A percentile compares a stretch with the other conserved stretches of the same genome.
Evolutionary conservation across 2,888 invertebrate genomes (phyloP).

Genomic region (Acronicta psi): DNA sequence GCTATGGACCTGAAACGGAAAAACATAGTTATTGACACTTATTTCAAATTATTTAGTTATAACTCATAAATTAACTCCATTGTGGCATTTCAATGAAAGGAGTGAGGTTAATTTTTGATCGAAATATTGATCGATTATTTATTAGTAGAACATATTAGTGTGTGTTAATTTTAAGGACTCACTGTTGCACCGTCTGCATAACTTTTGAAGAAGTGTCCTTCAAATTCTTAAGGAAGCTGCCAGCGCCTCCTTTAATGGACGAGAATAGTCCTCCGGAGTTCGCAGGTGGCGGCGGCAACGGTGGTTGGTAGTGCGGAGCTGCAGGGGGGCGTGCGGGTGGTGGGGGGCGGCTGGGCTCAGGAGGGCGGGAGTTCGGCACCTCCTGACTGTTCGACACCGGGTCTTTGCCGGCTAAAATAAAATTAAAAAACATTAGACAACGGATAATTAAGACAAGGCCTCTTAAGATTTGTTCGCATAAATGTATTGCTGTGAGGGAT

Average conservation of each 20-base stretch:
- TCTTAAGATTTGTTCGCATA: neutral
- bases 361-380: conserved; percentile 72
- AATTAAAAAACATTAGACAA: conserved; percentile 14
- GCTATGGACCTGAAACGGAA: conserved; percentile 92
- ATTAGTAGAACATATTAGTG: no score
- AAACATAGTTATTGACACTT: no score
- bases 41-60: no score
- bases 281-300: conserved; percentile 65
- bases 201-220: conserved; percentile 99
- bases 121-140: neutral
- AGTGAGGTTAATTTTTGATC: neutral
- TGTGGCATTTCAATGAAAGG: neutral
- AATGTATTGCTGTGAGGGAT: neutral
- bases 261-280: conserved; percentile 92
- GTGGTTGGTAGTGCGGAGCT: conserved; percentile 73
- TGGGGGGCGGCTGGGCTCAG: conserved; percentile 78
- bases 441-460: neutral
- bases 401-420: conserved; percentile 75
- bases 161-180: conserved; percentile 65
- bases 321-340: conserved; percentile 71
- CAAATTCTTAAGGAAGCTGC: conserved; percentile 96
- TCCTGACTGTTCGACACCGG: conserved; percentile 68
- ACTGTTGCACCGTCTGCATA: conserved; percentile 98
- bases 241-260: conserved; percentile 97
- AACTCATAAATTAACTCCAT: no score